Base-by-base conservation (phyloP, 2,888 invertebrate species). In the Lepetodrilus schrolli region DNA sequence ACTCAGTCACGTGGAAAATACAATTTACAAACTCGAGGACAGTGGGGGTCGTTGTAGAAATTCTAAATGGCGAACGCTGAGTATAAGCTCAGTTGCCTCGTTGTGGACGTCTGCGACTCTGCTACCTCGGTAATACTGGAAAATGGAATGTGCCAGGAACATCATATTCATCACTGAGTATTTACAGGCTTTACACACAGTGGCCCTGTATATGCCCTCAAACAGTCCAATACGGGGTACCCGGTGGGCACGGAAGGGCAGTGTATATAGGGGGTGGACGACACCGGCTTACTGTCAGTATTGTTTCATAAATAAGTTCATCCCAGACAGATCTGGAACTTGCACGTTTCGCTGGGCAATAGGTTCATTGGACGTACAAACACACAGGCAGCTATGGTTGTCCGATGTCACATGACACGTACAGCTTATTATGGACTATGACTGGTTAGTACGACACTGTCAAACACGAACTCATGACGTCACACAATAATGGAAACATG, bases 341-440 rank as follows among this genome's bases (percentile, higher is more conserved):
- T 58, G 58, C 58, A 58, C 58, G 58, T 58, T 58, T 58, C 58
- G 58, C 58, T 58, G 58, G 58, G 58, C 58, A 26, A 58, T 26
- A 21, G 34, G 58, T 58, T 30, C n/a, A 48, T n/a, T 23, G 30
- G 30, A 58, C 58, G 58, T n/a, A n/a, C n/a, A 30, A 30, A 58
- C 58, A 58, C 58, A 30, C 58, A 58, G 58, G 34, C 58, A 34
- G 58, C 30, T 58, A 30, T 26, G 26, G 17, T 58, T 58, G n/a
- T 30, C 13, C 34, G 58, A 58, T 30, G 58, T n/a, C 58, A 30
- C 30, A 58, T 13, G 58, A 17, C n/a, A n/a, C n/a, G n/a, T n/a
- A n/a, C n/a, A n/a, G n/a, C n/a, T n/a, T n/a, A n/a, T n/a, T n/a
- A n/a, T n/a, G n/a, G n/a, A n/a, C n/a, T n/a, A n/a, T n/a, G n/a